Conservation (phyloP, 2,797 vertebrate genomes). For the Acipenser transmontanus region DNA sequence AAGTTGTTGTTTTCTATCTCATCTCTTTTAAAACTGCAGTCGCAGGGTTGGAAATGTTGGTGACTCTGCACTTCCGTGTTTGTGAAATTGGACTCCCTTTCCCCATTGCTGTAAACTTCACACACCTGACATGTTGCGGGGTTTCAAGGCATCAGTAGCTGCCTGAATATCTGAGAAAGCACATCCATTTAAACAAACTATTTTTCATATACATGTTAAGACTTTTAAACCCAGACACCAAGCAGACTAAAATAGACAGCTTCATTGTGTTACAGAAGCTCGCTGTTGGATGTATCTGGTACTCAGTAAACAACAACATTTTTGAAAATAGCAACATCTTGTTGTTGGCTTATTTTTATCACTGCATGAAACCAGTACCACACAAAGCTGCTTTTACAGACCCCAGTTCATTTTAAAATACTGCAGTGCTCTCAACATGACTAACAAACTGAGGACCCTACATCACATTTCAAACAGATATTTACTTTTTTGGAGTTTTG, state of each 20-base stretch:
- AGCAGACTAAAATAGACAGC: constrained; percentile 31
- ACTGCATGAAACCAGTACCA: too few species aligned
- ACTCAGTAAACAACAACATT: too few species aligned
- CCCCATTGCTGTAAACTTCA: constrained; percentile 77
- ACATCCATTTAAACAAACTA: constrained; percentile 70
- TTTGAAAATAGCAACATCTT: too few species aligned
- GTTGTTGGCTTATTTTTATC: too few species aligned
- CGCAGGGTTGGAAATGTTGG: constrained; percentile 47
- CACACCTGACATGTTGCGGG: constrained; percentile 59
- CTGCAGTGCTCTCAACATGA: too few species aligned
- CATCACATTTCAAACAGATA: too few species aligned
- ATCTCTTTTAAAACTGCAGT: constrained; percentile 65
- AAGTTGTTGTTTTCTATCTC: constrained; percentile 69
- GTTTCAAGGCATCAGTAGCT: constrained; percentile 48
- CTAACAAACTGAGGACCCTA: too few species aligned
- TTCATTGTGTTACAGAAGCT: constrained; percentile 16
- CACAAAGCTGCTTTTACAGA: too few species aligned
- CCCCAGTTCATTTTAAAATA: too few species aligned
- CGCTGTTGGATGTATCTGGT: too few species aligned
- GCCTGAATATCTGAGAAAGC: constrained; percentile 63
- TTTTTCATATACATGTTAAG: constrained; percentile 75
- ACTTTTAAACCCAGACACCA: constrained; percentile 68
- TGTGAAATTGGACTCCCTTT: constrained; percentile 77
- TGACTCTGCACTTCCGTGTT: constrained; percentile 57
- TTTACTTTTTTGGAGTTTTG: too few species aligned